Percentiles rank a stretch among this genome's conserved stretches.
These are phyloP conservation scores for Metopia argyrocephala DNA, from an alignment of 2,888 invertebrate genomes.

Conservation along the genomic window DNA sequence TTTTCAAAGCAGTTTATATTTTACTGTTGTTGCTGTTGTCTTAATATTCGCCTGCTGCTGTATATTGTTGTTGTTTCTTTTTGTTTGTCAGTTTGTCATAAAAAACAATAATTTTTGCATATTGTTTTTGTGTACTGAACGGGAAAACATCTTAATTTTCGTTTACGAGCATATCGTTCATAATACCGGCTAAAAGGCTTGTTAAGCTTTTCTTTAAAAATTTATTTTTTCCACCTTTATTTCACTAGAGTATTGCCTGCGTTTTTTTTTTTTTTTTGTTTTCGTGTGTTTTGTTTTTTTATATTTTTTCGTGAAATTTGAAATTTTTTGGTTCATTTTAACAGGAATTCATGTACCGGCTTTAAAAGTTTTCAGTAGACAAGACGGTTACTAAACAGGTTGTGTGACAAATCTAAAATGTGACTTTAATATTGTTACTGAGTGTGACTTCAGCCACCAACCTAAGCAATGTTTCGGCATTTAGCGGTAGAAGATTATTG, in stretches of 20 bases:
- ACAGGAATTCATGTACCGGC: constrained; percentile 14
- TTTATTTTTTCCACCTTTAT: background rate
- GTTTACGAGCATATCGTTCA: constrained; percentile 40
- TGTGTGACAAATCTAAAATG: constrained; percentile 10
- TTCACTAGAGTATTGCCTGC: background rate
- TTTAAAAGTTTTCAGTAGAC: constrained; percentile 37
- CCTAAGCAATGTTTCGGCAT: too few species aligned
- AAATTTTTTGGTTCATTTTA: constrained; percentile 38
- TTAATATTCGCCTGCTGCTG: constrained; percentile 23
- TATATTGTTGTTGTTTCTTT: constrained; percentile 16
- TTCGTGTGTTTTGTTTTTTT: constrained; percentile 14
- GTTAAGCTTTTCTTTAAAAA: background rate
- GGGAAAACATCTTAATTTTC: constrained; percentile 64
- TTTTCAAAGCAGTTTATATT: too few species aligned
- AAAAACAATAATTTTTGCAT: constrained; percentile 65
- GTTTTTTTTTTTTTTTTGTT: background rate
- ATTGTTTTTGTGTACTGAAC: constrained; percentile 64
- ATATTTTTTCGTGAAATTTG: constrained; percentile 16
- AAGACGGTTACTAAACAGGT: constrained; percentile 29
- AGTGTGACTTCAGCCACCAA: too few species aligned
- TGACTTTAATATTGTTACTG: too few species aligned
- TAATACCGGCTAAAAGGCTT: background rate
- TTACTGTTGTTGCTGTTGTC: constrained; percentile 3
- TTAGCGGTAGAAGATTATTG: too few species aligned
- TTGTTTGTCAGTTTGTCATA: constrained; percentile 63